Percentiles rank a stretch among this genome's conserved stretches.
phyloP scores from a whole-genome alignment of 2,888 invertebrate species.

The Petrophora chlorosata region DNA sequence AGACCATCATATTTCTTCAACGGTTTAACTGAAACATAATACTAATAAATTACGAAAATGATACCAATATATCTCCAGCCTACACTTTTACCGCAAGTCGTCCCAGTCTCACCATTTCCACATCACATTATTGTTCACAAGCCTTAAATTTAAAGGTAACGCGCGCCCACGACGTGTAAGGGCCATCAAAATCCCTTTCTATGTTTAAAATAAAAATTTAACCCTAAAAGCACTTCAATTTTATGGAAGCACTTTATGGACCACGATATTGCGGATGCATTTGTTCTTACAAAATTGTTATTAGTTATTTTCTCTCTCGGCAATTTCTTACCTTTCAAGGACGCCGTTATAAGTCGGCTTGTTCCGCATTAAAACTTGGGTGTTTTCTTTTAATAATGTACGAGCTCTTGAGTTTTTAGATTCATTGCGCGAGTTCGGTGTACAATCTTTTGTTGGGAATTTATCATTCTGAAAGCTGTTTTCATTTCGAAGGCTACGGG shows the following conservation, averaged over 20 bases:
- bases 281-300: conserved; percentile 72
- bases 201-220: conserved; percentile 84
- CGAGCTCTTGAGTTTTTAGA: conserved; percentile 25
- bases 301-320: conserved; percentile 42
- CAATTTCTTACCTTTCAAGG: conserved; percentile 57
- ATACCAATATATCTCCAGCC: conserved; percentile 14
- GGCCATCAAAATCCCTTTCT: conserved; percentile 80
- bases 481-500: conserved; percentile 1
- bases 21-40: no score
- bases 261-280: conserved; percentile 61
- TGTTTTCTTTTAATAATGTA: conserved; percentile 32
- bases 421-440: conserved; percentile 17
- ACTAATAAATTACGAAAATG: conserved; percentile 22
- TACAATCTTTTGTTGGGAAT: conserved; percentile 13
- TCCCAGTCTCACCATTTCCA: conserved; percentile 1
- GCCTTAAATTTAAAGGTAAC: conserved; percentile 77
- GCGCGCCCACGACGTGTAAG: conserved; percentile 67
- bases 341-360: conserved; percentile 50
- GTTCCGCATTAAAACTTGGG: conserved; percentile 31
- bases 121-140: conserved; percentile 51
- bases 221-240: conserved; percentile 72
- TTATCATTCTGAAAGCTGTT: conserved; percentile 11
- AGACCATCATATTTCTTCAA: no score
- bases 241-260: conserved; percentile 69
- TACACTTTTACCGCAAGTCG: conserved; percentile 20